Evolutionary conservation across 1,140 invertebrate species (phyloP).

Genomic region (Drosophila jambulina): DNA sequence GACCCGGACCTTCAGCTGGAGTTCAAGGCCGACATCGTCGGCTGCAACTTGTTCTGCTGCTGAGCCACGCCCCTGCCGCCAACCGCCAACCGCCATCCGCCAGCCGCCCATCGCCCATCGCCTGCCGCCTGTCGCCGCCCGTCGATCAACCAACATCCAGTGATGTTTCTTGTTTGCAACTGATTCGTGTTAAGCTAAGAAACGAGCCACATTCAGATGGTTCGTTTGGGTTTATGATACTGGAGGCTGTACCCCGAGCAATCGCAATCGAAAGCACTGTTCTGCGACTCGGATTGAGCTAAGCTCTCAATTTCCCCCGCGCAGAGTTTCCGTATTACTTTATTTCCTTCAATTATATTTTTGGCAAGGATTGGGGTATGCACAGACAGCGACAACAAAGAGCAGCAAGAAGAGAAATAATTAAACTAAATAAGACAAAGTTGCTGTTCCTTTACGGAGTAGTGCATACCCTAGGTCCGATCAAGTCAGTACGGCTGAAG

Average conservation of each 20-base stretch:
- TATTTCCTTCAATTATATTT: not conserved
- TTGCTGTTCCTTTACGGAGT: not conserved
- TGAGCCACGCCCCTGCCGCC: constrained; percentile 51
- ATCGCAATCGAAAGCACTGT: constrained; percentile 7
- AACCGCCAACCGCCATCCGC: constrained; percentile 33
- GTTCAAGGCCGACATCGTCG: constrained; percentile 72
- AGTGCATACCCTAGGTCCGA: not conserved
- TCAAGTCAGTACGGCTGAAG: not conserved
- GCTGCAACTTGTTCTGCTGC: constrained; percentile 75
- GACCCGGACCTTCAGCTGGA: constrained; percentile 63
- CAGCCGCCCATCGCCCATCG: constrained; percentile 28
- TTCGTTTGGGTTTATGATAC: constrained; percentile 85
- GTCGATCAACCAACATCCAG: constrained; percentile 79
- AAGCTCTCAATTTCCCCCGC: constrained; percentile 13
- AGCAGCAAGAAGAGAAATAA: not conserved
- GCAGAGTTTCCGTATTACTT: not conserved
- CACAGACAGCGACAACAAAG: not conserved
- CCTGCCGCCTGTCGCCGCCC: constrained; percentile 64
- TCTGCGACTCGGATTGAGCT: constrained; percentile 13
- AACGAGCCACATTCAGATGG: constrained; percentile 62
- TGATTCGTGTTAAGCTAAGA: constrained; percentile 85
- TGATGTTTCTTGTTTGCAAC: constrained; percentile 84
- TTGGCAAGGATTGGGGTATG: not conserved
- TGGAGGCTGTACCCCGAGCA: constrained; percentile 55
- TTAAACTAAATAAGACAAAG: not conserved